Evolutionary conservation across 2,888 invertebrate species (phyloP).

Genomic region (Xestia rhomboidea): DNA sequence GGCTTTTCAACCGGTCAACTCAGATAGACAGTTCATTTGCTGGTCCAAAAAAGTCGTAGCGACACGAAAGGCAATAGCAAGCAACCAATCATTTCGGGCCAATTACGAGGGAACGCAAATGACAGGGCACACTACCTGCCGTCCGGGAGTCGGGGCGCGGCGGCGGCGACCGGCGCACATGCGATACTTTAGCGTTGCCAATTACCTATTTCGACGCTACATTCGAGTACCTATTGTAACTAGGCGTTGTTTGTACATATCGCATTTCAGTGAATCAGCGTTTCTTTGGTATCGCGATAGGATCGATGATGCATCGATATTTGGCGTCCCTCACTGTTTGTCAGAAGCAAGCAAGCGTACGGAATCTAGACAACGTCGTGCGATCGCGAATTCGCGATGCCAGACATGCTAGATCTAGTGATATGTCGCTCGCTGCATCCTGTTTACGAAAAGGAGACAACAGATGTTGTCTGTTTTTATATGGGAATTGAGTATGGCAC

Average conservation of each 20-base stretch:
- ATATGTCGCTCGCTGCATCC: constrained; percentile 16
- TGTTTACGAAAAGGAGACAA: constrained; percentile 1
- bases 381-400: constrained; percentile 6
- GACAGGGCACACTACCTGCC: constrained; percentile 44
- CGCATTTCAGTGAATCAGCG: constrained; percentile 13
- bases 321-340: not conserved
- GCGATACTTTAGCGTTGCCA: constrained; percentile 13
- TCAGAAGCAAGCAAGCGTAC: constrained; percentile 11
- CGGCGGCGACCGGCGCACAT: constrained; percentile 19
- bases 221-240: not conserved
- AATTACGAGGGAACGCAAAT: constrained; percentile 55
- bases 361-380: constrained; percentile 3
- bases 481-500: not conserved
- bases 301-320: not conserved
- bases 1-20: constrained; percentile 44
- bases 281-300: constrained; percentile 3
- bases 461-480: not conserved
- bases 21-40: constrained; percentile 56
- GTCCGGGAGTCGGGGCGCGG: not conserved
- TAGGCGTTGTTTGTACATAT: not conserved
- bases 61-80: constrained; percentile 53
- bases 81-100: constrained; percentile 58
- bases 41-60: constrained; percentile 60
- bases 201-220: constrained; percentile 10
- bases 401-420: not conserved